phyloP scores from a whole-genome alignment of 2,797 vertebrate species.

The Tachyglossus aculeatus region DNA sequence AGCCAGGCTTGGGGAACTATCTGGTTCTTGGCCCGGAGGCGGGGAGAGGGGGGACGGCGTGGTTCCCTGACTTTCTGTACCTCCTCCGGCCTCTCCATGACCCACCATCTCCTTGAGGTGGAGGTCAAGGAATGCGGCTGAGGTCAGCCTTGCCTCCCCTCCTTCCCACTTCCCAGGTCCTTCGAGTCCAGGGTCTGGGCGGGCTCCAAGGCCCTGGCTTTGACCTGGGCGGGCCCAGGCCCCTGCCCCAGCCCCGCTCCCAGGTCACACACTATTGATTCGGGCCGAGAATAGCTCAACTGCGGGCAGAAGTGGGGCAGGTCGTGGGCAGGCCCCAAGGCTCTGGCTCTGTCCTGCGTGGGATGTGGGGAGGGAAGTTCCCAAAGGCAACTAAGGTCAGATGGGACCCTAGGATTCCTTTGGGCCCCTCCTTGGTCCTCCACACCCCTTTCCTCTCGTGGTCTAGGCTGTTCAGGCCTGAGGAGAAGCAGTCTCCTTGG shows the following conservation, averaged over 20 bases:
- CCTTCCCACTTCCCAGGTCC: constrained; percentile 6
- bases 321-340: background rate
- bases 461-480: background rate
- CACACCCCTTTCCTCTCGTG: constrained; percentile 28
- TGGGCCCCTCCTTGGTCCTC: background rate
- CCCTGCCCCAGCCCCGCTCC: too few species aligned
- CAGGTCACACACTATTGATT: too few species aligned
- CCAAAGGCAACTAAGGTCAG: constrained; percentile 1
- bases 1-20: too few species aligned
- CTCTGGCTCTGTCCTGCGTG: background rate
- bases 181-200: too few species aligned
- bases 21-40: constrained; percentile 31
- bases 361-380: background rate
- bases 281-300: too few species aligned
- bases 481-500: rapidly evolving
- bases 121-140: constrained; percentile 24
- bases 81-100: background rate
- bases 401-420: background rate
- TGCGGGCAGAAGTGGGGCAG: constrained; percentile 25
- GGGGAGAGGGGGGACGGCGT: background rate
- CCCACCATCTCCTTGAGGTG: background rate
- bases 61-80: background rate
- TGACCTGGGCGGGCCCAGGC: too few species aligned
- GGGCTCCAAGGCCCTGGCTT: too few species aligned
- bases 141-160: constrained; percentile 33